Evolutionary conservation across 2,888 invertebrate species (phyloP).

Genomic region (Synanthedon tipuliformis): DNA sequence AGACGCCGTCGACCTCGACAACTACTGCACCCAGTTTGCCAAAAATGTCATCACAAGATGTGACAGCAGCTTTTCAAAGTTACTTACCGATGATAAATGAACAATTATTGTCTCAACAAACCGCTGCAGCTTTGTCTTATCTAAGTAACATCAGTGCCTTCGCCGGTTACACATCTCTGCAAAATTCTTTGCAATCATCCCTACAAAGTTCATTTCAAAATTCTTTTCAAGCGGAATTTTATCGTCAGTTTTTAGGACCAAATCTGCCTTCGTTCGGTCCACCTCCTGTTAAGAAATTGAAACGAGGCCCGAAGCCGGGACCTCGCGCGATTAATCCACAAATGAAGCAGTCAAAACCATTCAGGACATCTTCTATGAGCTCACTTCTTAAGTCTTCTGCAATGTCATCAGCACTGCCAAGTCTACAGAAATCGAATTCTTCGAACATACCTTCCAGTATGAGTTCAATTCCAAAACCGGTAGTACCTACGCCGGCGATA

Average conservation of each 20-base stretch:
- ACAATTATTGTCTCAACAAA: conserved; percentile 41
- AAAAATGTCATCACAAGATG: conserved; percentile 46
- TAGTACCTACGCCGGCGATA: not conserved
- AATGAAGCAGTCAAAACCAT: conserved; percentile 26
- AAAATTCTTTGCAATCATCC: conserved; percentile 36
- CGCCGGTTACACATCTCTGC: conserved; percentile 39
- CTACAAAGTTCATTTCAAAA: conserved; percentile 39
- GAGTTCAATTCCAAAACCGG: conserved; percentile 8
- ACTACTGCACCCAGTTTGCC: conserved; percentile 25
- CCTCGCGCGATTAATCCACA: conserved; percentile 6
- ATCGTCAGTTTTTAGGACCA: conserved; percentile 47
- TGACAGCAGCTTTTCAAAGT: conserved; percentile 48
- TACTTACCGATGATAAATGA: conserved; percentile 52
- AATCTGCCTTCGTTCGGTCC: conserved; percentile 33
- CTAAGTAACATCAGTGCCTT: conserved; percentile 46
- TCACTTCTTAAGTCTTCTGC: conserved; percentile 6
- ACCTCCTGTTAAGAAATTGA: conserved; percentile 48
- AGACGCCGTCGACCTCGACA: conserved; percentile 14
- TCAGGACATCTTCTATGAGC: conserved; percentile 14
- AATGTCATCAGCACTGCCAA: conserved; percentile 3
- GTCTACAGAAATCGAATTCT: conserved; percentile 30
- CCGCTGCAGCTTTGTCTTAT: conserved; percentile 50
- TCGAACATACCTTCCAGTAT: conserved; percentile 14
- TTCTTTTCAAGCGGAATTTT: conserved; percentile 57
- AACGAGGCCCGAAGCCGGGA: conserved; percentile 39